Base-by-base conservation (phyloP, 1,140 invertebrate species). In the Lordiphosa mommai region DNA sequence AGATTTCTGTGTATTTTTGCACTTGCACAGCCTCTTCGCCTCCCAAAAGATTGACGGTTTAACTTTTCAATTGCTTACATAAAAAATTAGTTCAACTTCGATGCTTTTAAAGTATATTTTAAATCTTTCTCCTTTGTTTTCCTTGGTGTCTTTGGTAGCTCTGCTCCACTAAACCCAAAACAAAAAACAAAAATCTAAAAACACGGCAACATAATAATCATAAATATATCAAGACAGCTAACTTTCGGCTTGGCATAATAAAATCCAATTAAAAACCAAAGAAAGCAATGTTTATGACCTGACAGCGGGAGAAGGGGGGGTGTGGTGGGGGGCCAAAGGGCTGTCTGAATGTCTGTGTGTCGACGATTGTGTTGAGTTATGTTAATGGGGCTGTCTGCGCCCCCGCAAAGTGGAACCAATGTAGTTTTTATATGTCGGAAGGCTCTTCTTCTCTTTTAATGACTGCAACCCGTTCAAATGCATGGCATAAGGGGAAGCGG, bases 211-310 rank as follows among this genome's bases (percentile, higher is more conserved):
- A 80, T 82, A 82, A 80, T 82, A 80, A 80, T 76, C 71, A 80
- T 82, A 82, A 82, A 82, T 80, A 82, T 82, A 82, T 82, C 76
- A 80, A 43, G 66, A 57, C 66, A 63, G 76, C 66, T 43, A 84
- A 71, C 70, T 82, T 82, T 82, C 50, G 71, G 76, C 66, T 29
- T 61, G 72, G 76, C 77, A 82, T 80, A 80, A 80, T 80, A 82
- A 84, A 80, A 80, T 82, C 76, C 77, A 80, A 80, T 80, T 80
- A 80, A 80, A 80, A 80, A 71, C 76, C 76, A 80, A 80, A 80
- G 76, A 80, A 80, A 80, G 73, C 76, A 67, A 84, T 84, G 76
- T 80, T 80, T 84, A 80, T 61, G 76, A 80, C 71, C 71, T 82
- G 76, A 52, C 76, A 60, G 56, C 63, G 55, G 37, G 55, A 30